These are phyloP conservation scores for Darevskia mixta DNA, from an alignment of 2,797 vertebrate genomes.

Conservation along the genomic window DNA sequence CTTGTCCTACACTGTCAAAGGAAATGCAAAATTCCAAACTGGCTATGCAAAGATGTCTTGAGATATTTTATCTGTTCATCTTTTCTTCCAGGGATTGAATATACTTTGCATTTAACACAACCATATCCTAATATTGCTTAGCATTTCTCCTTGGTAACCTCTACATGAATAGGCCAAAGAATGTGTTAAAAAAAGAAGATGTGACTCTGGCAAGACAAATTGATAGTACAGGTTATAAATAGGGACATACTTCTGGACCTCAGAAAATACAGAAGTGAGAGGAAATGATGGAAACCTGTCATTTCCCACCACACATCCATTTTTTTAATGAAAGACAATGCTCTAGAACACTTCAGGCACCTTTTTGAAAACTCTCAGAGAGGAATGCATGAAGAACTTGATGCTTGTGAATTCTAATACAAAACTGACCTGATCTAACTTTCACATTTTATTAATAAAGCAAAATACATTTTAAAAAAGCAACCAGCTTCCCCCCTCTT, in stretches of 20 bases:
- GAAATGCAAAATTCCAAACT: conserved; percentile 20
- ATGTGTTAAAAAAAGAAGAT: background rate
- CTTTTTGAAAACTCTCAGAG: background rate
- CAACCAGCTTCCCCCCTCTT: too few species aligned
- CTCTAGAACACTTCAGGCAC: background rate
- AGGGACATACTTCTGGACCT: background rate
- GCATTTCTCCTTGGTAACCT: background rate
- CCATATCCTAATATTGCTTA: background rate
- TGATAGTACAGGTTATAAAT: conserved; percentile 13
- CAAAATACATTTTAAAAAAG: background rate
- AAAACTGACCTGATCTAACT: background rate
- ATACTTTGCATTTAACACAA: background rate
- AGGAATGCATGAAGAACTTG: background rate
- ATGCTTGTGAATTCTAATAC: background rate
- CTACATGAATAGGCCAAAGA: background rate
- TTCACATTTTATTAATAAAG: background rate
- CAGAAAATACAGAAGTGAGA: background rate
- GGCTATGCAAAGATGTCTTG: background rate
- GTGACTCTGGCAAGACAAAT: conserved; percentile 8
- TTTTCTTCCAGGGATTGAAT: background rate
- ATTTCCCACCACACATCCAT: background rate
- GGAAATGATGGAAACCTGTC: background rate
- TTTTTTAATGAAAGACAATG: background rate
- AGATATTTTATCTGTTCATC: background rate
- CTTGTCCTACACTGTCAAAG: conserved; percentile 32